Conservation (phyloP, 2,797 vertebrate species). For the Sardinella longiceps region DNA sequence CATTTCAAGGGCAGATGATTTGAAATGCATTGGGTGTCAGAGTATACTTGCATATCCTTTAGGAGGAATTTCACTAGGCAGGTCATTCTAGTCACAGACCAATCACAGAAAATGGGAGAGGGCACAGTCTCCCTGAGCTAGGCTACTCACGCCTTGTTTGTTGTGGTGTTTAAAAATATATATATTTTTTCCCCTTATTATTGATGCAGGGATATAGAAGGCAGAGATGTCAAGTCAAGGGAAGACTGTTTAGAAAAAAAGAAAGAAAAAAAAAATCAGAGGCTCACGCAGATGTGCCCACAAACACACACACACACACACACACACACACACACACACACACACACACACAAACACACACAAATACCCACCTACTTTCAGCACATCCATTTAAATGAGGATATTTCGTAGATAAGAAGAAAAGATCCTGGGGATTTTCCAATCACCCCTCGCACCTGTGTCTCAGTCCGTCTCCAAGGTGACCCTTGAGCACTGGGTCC, state of each 20-base stretch:
- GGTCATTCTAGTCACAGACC: slow-evolving; percentile 66
- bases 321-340: slow-evolving; percentile 6
- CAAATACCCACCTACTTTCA: background rate
- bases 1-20: slow-evolving; percentile 74
- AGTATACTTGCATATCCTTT: slow-evolving; percentile 64
- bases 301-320: background rate
- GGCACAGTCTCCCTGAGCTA: slow-evolving; percentile 49
- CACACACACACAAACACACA: background rate
- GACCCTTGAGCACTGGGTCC: slow-evolving; percentile 29
- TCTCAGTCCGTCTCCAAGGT: slow-evolving; percentile 16
- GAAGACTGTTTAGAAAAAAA: slow-evolving; percentile 29
- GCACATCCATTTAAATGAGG: slow-evolving; percentile 10
- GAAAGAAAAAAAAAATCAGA: no score
- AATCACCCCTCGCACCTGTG: slow-evolving; percentile 31
- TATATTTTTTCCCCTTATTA: slow-evolving; percentile 21
- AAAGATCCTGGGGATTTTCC: slow-evolving; percentile 21
- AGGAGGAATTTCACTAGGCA: slow-evolving; percentile 68
- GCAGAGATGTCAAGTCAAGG: slow-evolving; percentile 37
- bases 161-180: slow-evolving; percentile 46
- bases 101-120: slow-evolving; percentile 61
- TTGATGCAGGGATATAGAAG: slow-evolving; percentile 28
- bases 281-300: background rate
- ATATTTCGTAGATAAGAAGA: slow-evolving; percentile 19
- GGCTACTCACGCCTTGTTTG: slow-evolving; percentile 45
- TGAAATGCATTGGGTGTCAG: slow-evolving; percentile 76